Evolutionary conservation across 2,797 vertebrate genomes (phyloP), one percentile per base, ranked within the genome.

Genomic region (Hapalemur alaotrensis): DNA sequence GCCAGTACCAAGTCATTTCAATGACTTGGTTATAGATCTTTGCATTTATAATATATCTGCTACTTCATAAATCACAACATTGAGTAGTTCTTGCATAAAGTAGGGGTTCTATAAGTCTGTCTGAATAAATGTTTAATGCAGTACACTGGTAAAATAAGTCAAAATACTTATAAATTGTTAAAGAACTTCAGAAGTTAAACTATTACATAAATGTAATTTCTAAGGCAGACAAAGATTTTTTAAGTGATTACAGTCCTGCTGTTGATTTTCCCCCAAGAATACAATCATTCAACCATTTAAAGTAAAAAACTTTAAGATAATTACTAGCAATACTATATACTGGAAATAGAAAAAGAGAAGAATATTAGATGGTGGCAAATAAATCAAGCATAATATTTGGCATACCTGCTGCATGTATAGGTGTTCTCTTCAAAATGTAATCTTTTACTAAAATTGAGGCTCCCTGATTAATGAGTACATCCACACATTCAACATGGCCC

Each of bases 381-480:
- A 48, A 83, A 61, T 20, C 57, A 82, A 38, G 48, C 32, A 73
- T 7, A 85, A 22, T 57, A 72, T 80, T 17, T 79, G 18, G 83
- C 92, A 28, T 98, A 99, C 99, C 99, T 99, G 99, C 99, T 97
- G 99, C 99, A 94, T 99, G 99, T 97, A 99, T 99, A 73, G 99
- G 99, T 12, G 99, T 99, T 98, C 99, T 99, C 98, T 99, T 99
- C 95, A 99, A 98, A 95, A 99, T 98, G 93, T 99, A 99, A 98
- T 99, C 99, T 98, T 99, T 99, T 76, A 99, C 99, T 97, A 99
- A 98, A 97, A 99, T 99, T 41, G 99, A 99, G 84, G 99, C 99
- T 96, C 99, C 99, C 98, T 99, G 99, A 98, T 99, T 99, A 98
- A 99, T 99, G 46, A 99, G 99, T 95, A 99, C 99, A 72, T 99